These are phyloP conservation scores for Labia minor DNA, from an alignment of 2,888 invertebrate genomes.

Conservation along the genomic window DNA sequence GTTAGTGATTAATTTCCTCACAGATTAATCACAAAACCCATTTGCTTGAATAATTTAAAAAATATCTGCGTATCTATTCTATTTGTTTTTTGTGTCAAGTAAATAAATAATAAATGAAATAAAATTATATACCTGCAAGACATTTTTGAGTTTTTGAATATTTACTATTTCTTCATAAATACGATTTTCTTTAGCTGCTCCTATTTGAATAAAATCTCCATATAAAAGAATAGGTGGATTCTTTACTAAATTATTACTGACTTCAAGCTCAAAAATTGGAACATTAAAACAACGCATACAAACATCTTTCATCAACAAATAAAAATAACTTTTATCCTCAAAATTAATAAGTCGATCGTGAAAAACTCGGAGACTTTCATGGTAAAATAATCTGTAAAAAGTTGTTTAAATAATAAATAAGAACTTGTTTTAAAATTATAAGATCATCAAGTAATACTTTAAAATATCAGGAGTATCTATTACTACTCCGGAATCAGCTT, in stretches of 20 bases:
- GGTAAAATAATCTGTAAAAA: conserved; percentile 64
- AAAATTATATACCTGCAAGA: conserved; percentile 55
- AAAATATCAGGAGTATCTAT: conserved; percentile 56
- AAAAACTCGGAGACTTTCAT: conserved; percentile 83
- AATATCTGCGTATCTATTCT: no score
- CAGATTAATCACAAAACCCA: no score
- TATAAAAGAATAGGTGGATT: conserved; percentile 60
- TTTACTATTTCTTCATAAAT: conserved; percentile 76
- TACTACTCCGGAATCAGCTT: conserved; percentile 62
- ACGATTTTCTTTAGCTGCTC: conserved; percentile 57
- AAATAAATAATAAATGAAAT: no score
- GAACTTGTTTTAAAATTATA: conserved; percentile 7
- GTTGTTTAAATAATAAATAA: not conserved
- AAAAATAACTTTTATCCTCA: conserved; percentile 72
- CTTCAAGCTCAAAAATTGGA: conserved; percentile 49
- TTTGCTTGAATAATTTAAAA: no score
- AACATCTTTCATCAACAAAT: conserved; percentile 54
- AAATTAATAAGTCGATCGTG: conserved; percentile 77
- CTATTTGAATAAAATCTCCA: conserved; percentile 74
- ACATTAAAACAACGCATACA: conserved; percentile 53
- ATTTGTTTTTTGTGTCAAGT: no score
- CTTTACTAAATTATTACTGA: conserved; percentile 40
- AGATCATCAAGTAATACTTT: conserved; percentile 41
- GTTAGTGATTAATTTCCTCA: no score
- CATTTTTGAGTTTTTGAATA: conserved; percentile 53